Conservation (phyloP, 2,113 vertebrate species). For the Neoarius graeffei region DNA sequence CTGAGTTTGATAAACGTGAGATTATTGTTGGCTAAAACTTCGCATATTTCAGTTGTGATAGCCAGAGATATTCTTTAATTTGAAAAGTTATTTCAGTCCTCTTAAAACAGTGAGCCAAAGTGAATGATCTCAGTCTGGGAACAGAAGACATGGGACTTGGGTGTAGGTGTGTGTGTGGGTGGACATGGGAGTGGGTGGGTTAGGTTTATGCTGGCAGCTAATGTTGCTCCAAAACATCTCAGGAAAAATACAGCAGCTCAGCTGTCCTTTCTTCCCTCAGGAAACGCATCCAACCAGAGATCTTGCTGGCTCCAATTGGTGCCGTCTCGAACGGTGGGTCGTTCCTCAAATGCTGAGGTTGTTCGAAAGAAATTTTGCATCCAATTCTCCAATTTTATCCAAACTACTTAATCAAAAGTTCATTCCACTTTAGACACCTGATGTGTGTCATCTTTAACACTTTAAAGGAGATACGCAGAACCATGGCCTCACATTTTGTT, state of each 20-base stretch:
- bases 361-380: slow-evolving; percentile 19
- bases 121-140: neutral
- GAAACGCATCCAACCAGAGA: slow-evolving; percentile 48
- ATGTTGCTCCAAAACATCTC: slow-evolving; percentile 6
- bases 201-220: neutral
- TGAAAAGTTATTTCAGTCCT: slow-evolving; percentile 25
- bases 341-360: slow-evolving; percentile 41
- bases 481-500: too few species aligned
- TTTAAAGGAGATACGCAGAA: too few species aligned
- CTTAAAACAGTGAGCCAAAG: neutral
- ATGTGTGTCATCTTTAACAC: too few species aligned
- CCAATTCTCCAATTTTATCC: neutral
- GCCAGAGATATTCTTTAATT: slow-evolving; percentile 6
- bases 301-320: slow-evolving; percentile 46
- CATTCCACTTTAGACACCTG: too few species aligned
- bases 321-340: slow-evolving; percentile 57
- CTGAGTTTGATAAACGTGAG: neutral
- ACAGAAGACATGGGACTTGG: neutral
- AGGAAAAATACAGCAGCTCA: slow-evolving; percentile 14
- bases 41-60: slow-evolving; percentile 15
- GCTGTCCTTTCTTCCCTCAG: slow-evolving; percentile 59
- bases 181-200: neutral
- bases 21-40: neutral
- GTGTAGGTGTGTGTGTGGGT: too few species aligned
- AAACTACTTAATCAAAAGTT: neutral